Evolutionary conservation across 2,113 vertebrate genomes (phyloP).

Genomic region (Xiphophorus couchianus): DNA sequence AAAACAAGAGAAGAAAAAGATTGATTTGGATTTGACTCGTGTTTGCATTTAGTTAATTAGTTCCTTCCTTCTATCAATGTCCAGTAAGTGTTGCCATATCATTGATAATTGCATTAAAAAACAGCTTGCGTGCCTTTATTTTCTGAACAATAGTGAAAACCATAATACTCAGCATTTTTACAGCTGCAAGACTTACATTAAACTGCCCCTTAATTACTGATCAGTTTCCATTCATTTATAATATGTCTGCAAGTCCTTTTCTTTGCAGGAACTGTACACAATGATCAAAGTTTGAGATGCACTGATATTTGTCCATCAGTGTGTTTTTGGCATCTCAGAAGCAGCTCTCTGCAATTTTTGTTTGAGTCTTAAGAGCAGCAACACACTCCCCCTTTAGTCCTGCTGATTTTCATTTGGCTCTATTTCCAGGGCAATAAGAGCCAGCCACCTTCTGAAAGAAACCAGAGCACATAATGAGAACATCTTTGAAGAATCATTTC

Average conservation of each 20-base stretch:
- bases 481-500: background rate
- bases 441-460: background rate
- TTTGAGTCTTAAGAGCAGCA: background rate
- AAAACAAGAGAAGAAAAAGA: background rate
- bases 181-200: background rate
- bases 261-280: background rate
- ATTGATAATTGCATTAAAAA: slow-evolving; percentile 2
- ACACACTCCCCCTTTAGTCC: background rate
- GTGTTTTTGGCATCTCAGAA: background rate
- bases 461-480: background rate
- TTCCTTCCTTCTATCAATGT: background rate
- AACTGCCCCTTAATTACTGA: background rate
- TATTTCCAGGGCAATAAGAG: background rate
- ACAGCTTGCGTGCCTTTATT: background rate
- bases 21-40: accelerated
- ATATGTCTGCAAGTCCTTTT: background rate
- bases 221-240: background rate
- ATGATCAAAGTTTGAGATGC: background rate
- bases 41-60: background rate
- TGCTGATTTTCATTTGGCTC: background rate
- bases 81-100: slow-evolving; percentile 15
- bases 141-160: background rate
- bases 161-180: background rate
- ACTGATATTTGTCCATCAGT: background rate
- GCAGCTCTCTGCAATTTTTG: background rate